These are phyloP conservation scores for Mactromeris polynyma DNA, from an alignment of 2,888 invertebrate species.

Conservation along the genomic window DNA sequence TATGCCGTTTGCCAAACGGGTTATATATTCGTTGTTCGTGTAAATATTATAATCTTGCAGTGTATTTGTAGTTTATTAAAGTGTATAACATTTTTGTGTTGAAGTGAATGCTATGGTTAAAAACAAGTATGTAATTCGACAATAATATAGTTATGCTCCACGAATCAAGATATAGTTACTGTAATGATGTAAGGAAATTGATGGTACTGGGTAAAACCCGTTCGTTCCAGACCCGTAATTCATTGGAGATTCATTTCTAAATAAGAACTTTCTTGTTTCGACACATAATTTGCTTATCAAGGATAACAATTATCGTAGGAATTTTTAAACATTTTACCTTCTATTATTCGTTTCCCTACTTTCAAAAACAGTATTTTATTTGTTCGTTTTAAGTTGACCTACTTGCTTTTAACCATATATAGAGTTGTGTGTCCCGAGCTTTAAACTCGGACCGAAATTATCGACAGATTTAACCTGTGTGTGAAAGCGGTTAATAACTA, in stretches of 20 bases:
- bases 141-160: not conserved
- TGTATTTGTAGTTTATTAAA: not conserved
- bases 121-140: not conserved
- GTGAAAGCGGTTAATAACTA: not conserved
- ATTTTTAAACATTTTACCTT: too few relatives aligned
- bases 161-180: not conserved
- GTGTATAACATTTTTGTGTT: not conserved
- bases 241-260: too few relatives aligned
- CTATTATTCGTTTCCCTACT: too few relatives aligned
- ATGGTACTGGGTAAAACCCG: not conserved
- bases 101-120: not conserved
- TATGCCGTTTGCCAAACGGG: too few relatives aligned
- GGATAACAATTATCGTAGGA: too few relatives aligned
- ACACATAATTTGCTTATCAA: too few relatives aligned
- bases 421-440: not conserved
- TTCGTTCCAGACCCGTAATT: not conserved
- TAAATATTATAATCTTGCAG: not conserved
- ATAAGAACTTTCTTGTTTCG: too few relatives aligned
- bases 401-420: too few relatives aligned
- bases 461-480: not conserved
- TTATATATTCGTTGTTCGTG: too few relatives aligned
- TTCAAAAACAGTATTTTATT: too few relatives aligned
- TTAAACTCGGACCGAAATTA: not conserved
- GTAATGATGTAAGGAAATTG: not conserved
- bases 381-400: too few relatives aligned